phyloP scores from a whole-genome alignment of 2,888 invertebrate species.

The Aelia acuminata region DNA sequence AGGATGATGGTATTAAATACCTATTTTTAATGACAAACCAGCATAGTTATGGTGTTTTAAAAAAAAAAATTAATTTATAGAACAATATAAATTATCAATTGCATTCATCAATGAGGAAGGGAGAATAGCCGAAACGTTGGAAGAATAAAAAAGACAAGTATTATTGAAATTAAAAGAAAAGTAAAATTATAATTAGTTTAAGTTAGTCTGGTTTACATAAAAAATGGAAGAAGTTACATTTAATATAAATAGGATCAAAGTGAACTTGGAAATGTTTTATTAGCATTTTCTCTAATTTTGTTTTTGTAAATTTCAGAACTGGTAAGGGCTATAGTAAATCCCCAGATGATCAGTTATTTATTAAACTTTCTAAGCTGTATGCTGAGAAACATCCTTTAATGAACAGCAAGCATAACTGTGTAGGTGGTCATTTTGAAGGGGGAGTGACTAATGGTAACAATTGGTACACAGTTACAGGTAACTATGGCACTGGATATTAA shows the following conservation, averaged over 20 bases:
- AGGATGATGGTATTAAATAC: no score
- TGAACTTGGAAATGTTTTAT: background rate
- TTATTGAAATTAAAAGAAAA: no score
- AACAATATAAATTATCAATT: no score
- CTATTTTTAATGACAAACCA: no score
- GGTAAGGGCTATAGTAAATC: conserved; percentile 74
- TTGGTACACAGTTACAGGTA: conserved; percentile 90
- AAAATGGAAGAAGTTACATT: no score
- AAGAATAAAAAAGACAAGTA: no score
- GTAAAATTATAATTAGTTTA: no score
- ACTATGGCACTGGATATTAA: conserved; percentile 9
- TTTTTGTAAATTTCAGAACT: conserved; percentile 32
- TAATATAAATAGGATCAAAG: background rate
- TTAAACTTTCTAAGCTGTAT: conserved; percentile 82
- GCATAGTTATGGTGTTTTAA: no score
- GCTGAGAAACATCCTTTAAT: conserved; percentile 82
- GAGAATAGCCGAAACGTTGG: no score
- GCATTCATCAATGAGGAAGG: no score
- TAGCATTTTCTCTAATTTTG: background rate
- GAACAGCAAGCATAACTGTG: conserved; percentile 81
- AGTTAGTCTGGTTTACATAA: no score
- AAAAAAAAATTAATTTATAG: no score
- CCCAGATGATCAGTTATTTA: conserved; percentile 88
- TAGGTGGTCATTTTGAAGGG: conserved; percentile 77
- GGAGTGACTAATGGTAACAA: conserved; percentile 93